These are phyloP conservation scores for Notarius lentiginosus DNA, from an alignment of 2,113 vertebrate species.

Conservation along the genomic window DNA sequence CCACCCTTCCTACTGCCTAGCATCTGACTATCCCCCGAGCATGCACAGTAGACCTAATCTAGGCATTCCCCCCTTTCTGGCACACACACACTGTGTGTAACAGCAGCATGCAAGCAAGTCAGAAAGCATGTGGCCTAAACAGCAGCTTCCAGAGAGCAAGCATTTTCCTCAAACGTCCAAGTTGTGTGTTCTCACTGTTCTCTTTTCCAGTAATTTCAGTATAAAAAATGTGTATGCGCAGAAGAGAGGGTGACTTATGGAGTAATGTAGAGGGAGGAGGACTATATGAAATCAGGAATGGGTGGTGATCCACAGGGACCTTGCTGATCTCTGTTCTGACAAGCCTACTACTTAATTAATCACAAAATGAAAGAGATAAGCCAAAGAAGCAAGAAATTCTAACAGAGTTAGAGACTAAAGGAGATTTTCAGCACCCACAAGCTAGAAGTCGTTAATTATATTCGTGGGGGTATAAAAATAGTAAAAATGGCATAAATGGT, in stretches of 20 bases:
- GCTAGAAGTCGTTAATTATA: not conserved
- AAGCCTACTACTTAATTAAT: conserved; percentile 40
- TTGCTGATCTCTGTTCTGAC: conserved; percentile 10
- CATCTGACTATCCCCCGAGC: conserved; percentile 44
- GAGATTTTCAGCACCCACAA: not conserved
- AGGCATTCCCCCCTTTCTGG: not conserved
- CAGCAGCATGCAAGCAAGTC: conserved; percentile 35
- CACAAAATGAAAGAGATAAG: conserved; percentile 10
- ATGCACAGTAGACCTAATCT: conserved; percentile 36
- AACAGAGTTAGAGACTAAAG: not conserved
- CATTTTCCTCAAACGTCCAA: not conserved
- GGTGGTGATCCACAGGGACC: conserved; percentile 19
- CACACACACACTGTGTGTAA: conserved; percentile 42
- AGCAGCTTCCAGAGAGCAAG: not conserved
- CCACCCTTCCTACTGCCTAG: conserved; percentile 32
- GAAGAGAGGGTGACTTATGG: not conserved
- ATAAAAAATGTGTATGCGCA: not conserved
- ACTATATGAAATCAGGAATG: conserved; percentile 18
- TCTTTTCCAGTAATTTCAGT: not conserved
- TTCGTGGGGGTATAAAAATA: too few species aligned
- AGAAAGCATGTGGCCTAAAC: not conserved
- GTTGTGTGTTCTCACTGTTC: not conserved
- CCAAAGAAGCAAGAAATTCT: not conserved
- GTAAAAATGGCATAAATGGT: too few species aligned
- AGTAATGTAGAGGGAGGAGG: conserved; percentile 7